Percentiles rank a stretch among this genome's conserved stretches.
Conservation (phyloP, 1,140 invertebrate species). For the Leptoteleia sp. region DNA sequence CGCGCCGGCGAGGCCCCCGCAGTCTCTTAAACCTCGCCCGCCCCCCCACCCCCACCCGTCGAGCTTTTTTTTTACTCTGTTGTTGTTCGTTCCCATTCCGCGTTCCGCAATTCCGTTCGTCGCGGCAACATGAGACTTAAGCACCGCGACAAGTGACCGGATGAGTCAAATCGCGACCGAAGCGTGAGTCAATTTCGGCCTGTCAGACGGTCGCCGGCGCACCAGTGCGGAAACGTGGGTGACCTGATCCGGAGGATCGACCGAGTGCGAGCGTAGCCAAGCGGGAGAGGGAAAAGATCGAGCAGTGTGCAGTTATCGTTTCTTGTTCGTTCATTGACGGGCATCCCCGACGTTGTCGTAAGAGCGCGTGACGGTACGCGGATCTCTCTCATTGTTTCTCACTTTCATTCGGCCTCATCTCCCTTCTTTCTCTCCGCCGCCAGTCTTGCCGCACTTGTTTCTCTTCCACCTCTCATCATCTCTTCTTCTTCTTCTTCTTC, state of each 20-base stretch:
- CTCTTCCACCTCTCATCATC: not conserved
- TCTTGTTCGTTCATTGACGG: conserved; percentile 61
- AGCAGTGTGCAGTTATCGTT: conserved; percentile 60
- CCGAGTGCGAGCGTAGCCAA: conserved; percentile 46
- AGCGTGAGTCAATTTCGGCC: too few species aligned
- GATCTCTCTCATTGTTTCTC: conserved; percentile 60
- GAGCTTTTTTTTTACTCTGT: conserved; percentile 33
- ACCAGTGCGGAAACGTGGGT: conserved; percentile 54
- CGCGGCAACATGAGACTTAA: conserved; percentile 27
- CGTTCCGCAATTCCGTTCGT: conserved; percentile 14
- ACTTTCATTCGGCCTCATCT: conserved; percentile 34
- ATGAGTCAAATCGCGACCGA: too few species aligned
- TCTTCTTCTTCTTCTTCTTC: too few species aligned
- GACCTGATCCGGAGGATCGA: conserved; percentile 38
- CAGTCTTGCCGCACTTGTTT: too few species aligned
- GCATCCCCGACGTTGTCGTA: conserved; percentile 59
- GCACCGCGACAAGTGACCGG: conserved; percentile 39
- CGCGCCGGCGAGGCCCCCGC: conserved; percentile 40
- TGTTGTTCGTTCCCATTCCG: conserved; percentile 25
- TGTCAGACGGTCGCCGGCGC: conserved; percentile 37
- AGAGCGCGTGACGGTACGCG: conserved; percentile 66
- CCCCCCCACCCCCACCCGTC: too few species aligned
- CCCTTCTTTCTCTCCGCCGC: conserved; percentile 26
- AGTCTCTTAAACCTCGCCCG: conserved; percentile 9
- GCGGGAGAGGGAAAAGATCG: conserved; percentile 28